phyloP scores from a whole-genome alignment of 2,888 invertebrate genomes.

The Taenaris catops region DNA sequence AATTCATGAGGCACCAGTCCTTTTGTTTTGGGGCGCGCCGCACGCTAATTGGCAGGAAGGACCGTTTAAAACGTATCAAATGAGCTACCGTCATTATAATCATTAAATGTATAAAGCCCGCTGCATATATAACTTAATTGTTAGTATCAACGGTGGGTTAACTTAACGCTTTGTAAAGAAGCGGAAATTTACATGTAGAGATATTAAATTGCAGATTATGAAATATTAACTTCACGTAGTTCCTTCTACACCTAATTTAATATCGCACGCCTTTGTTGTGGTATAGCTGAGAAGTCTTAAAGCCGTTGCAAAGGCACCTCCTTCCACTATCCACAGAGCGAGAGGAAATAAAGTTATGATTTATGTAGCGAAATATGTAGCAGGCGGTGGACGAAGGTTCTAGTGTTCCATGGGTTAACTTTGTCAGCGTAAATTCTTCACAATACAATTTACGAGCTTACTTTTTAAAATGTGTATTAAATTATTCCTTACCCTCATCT shows the following conservation, averaged over 20 bases:
- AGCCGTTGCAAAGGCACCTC: conserved; percentile 72
- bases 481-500: too few species aligned
- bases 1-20: conserved; percentile 64
- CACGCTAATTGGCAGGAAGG: conserved; percentile 70
- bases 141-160: conserved; percentile 6
- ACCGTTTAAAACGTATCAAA: conserved; percentile 57
- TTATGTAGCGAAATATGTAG: conserved; percentile 75
- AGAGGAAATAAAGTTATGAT: conserved; percentile 79
- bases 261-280: conserved; percentile 67
- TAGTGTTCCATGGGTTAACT: conserved; percentile 45
- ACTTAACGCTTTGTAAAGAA: conserved; percentile 11
- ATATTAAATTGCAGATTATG: conserved; percentile 19
- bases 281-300: conserved; percentile 60
- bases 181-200: conserved; percentile 8
- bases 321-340: conserved; percentile 51
- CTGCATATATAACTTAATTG: conserved; percentile 15
- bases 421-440: conserved; percentile 53
- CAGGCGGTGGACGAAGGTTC: conserved; percentile 43
- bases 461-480: too few species aligned
- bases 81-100: conserved; percentile 40
- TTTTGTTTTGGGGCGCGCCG: conserved; percentile 57
- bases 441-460: too few species aligned
- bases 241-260: conserved; percentile 64
- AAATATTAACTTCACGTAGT: conserved; percentile 34
- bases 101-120: conserved; percentile 11